phyloP scores from a whole-genome alignment of 2,888 invertebrate species.

The Hemaris fuciformis region DNA sequence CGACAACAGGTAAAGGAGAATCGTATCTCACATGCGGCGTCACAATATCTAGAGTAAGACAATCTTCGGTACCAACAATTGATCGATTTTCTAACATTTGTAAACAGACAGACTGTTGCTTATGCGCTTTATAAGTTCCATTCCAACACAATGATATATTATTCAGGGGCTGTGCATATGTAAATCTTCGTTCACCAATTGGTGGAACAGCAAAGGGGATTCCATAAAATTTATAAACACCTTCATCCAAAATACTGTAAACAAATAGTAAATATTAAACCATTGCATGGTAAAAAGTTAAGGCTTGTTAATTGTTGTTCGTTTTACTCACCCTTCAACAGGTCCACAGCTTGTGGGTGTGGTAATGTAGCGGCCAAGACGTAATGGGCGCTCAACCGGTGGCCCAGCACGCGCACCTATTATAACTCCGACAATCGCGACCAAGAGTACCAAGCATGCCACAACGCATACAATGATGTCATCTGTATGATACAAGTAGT shows the following conservation, averaged over 20 bases:
- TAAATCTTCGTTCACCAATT: constrained; percentile 85
- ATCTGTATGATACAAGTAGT: constrained; percentile 48
- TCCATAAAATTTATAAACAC: constrained; percentile 89
- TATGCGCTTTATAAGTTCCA: constrained; percentile 85
- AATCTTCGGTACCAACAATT: constrained; percentile 88
- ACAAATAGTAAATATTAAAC: constrained; percentile 14
- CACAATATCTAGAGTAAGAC: constrained; percentile 90
- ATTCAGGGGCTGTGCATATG: constrained; percentile 84
- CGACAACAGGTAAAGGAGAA: constrained; percentile 90
- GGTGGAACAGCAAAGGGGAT: constrained; percentile 92
- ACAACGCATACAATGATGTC: constrained; percentile 81
- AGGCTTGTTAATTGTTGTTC: not conserved
- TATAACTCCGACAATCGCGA: constrained; percentile 84
- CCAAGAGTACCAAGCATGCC: constrained; percentile 82
- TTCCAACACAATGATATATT: constrained; percentile 90
- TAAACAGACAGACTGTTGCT: constrained; percentile 84
- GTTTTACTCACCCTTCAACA: constrained; percentile 85
- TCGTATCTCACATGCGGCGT: constrained; percentile 91
- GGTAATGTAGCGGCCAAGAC: constrained; percentile 86
- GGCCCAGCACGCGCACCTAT: constrained; percentile 78
- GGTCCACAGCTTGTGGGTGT: constrained; percentile 89
- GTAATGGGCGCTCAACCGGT: constrained; percentile 82
- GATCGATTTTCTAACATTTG: constrained; percentile 86
- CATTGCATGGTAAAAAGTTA: not conserved
- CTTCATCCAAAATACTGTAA: constrained; percentile 86